Percentiles rank a stretch among this genome's conserved stretches.
phyloP scores from a whole-genome alignment of 2,113 vertebrate species.

The Eudyptes chrysolophus region DNA sequence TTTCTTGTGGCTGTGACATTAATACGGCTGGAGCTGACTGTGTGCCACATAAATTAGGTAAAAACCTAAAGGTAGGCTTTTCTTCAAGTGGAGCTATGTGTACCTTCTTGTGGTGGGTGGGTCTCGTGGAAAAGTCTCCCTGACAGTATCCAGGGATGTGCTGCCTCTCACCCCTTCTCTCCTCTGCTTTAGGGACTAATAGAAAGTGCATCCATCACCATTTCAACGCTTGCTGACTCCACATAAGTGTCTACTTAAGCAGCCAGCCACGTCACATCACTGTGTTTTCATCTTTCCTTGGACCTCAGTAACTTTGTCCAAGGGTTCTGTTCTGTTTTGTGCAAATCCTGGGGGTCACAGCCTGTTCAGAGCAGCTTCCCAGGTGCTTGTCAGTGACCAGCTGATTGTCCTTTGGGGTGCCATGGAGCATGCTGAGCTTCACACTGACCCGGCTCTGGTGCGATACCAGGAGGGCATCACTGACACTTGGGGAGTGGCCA shows the following conservation, averaged over 20 bases:
- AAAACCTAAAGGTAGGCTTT: background rate
- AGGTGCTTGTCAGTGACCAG: background rate
- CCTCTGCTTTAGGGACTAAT: background rate
- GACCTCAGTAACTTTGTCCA: background rate
- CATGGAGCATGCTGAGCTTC: background rate
- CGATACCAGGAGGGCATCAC: background rate
- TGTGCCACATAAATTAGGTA: background rate
- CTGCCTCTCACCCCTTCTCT: background rate
- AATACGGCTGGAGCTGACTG: background rate
- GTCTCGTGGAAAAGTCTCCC: background rate
- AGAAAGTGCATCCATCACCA: background rate
- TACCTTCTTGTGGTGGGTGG: background rate
- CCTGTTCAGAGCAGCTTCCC: background rate
- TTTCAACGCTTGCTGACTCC: background rate
- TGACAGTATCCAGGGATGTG: background rate
- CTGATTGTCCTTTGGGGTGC: background rate
- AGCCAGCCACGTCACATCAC: background rate
- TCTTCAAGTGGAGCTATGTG: background rate
- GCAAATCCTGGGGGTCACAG: background rate
- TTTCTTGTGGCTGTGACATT: background rate
- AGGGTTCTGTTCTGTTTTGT: background rate
- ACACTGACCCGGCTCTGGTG: fast-evolving
- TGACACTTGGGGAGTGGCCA: background rate
- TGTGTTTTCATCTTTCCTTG: background rate
- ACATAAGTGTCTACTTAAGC: background rate